These are phyloP conservation scores for Sphaeridia pumilis DNA, from an alignment of 2,888 invertebrate species.

Conservation along the genomic window DNA sequence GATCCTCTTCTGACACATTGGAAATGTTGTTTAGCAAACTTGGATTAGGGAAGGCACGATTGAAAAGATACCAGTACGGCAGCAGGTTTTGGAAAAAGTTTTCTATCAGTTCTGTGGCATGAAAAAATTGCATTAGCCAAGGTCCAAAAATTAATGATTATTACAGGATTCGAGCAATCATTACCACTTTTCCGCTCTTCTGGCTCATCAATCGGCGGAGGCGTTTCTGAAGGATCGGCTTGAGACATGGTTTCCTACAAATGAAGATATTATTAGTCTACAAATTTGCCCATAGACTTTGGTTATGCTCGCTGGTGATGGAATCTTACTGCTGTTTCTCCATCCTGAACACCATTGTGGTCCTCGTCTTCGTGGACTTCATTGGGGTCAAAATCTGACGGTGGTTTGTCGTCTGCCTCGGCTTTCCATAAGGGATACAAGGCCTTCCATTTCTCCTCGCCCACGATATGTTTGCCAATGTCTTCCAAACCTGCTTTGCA, in stretches of 20 bases:
- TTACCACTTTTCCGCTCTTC: slow-evolving; percentile 22
- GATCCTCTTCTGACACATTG: slow-evolving; percentile 17
- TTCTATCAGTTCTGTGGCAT: slow-evolving; percentile 13
- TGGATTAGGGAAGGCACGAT: slow-evolving; percentile 27
- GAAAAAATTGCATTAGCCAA: no score
- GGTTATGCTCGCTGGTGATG: no score
- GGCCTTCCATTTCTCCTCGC: slow-evolving; percentile 39
- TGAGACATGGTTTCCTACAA: slow-evolving; percentile 19
- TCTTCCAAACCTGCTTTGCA: slow-evolving; percentile 37
- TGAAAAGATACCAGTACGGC: slow-evolving; percentile 33
- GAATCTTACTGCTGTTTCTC: slow-evolving; percentile 15
- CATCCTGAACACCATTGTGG: slow-evolving; percentile 16
- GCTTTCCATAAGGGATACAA: slow-evolving; percentile 42
- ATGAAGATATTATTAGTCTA: no score
- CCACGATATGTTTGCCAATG: slow-evolving; percentile 38
- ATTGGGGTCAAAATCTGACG: slow-evolving; percentile 38
- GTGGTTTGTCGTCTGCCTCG: slow-evolving; percentile 37
- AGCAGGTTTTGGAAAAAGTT: slow-evolving; percentile 29
- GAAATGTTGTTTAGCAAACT: slow-evolving; percentile 7
- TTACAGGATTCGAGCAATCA: no score
- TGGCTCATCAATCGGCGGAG: slow-evolving; percentile 17
- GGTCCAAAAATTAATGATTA: no score
- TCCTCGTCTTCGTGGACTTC: slow-evolving; percentile 35
- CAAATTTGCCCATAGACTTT: no score
- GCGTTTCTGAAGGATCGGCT: slow-evolving; percentile 19